Percentiles rank a stretch among this genome's conserved stretches.
phyloP scores from a whole-genome alignment of 2,888 invertebrate genomes.

The Strigamia crassipes region DNA sequence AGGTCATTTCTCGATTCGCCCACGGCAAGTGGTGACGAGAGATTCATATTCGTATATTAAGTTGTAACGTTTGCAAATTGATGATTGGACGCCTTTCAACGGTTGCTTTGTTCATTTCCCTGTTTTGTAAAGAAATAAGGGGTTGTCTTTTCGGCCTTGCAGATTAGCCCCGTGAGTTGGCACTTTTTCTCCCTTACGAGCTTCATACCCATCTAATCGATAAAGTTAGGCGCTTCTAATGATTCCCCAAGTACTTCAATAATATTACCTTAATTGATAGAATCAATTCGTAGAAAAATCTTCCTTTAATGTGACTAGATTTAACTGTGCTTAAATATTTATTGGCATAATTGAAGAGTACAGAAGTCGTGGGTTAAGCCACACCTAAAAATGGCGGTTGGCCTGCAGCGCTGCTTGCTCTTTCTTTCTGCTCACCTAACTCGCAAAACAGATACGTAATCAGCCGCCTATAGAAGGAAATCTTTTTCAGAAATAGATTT shows the following conservation, averaged over 20 bases:
- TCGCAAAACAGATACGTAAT: too few relatives aligned
- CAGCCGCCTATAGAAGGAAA: too few relatives aligned
- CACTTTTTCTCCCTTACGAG: slow-evolving; percentile 39
- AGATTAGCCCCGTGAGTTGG: slow-evolving; percentile 45
- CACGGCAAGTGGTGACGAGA: not conserved
- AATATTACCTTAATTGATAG: slow-evolving; percentile 24
- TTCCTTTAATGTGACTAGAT: not conserved
- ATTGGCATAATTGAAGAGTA: too few relatives aligned
- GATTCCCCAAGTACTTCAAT: slow-evolving; percentile 40
- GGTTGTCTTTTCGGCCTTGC: slow-evolving; percentile 42
- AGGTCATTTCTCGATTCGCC: slow-evolving; percentile 26
- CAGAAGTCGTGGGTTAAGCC: too few relatives aligned
- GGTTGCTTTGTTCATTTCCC: slow-evolving; percentile 39
- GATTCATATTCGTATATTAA: slow-evolving; percentile 41
- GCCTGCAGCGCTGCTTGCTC: not conserved
- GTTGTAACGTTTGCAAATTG: slow-evolving; percentile 45
- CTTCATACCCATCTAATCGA: slow-evolving; percentile 2
- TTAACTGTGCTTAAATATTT: not conserved
- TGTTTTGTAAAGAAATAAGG: slow-evolving; percentile 27
- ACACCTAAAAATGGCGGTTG: not conserved
- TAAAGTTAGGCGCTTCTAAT: slow-evolving; percentile 33
- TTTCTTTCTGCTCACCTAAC: too few relatives aligned
- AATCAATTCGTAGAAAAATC: slow-evolving; percentile 9
- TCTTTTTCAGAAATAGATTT: too few relatives aligned
- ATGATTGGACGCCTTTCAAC: slow-evolving; percentile 45